A percentile compares a stretch with the other conserved stretches of the same genome.
Evolutionary conservation across 1,140 invertebrate species (phyloP).

Genomic region (Yoshiicerus persimilis): DNA sequence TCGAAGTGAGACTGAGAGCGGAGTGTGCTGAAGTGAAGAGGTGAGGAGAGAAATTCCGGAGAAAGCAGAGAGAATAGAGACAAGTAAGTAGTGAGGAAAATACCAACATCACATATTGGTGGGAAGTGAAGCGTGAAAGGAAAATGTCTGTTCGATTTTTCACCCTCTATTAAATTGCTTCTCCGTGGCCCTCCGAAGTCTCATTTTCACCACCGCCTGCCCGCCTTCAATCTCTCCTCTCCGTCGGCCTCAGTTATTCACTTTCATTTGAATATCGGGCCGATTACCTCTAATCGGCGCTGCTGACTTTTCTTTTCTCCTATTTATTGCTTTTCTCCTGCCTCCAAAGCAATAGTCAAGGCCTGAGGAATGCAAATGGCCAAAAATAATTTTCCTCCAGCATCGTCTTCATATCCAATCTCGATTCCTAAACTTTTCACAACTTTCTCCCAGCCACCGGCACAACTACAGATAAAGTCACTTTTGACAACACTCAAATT

Average conservation of each 20-base stretch:
- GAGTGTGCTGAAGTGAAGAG: not conserved
- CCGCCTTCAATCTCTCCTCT: not conserved
- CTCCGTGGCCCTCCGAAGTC: not conserved
- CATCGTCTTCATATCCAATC: not conserved
- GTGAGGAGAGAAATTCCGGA: not conserved
- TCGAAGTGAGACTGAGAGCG: not conserved
- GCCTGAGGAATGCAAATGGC: not conserved
- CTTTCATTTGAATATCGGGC: constrained; percentile 24
- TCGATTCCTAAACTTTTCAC: not conserved
- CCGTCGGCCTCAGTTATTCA: not conserved
- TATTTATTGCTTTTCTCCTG: constrained; percentile 3
- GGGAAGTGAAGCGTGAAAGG: constrained; percentile 22
- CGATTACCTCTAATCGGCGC: constrained; percentile 29
- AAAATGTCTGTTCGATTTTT: constrained; percentile 38
- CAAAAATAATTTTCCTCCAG: not conserved
- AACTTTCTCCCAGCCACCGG: not conserved
- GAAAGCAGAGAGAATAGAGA: not conserved
- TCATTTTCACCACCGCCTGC: not conserved
- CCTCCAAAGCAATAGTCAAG: not conserved
- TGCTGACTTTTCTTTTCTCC: not conserved
- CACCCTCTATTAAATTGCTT: constrained; percentile 28
- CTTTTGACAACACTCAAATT: not conserved
- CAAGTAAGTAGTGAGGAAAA: not conserved
- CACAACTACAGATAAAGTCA: not conserved
- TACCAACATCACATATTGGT: not conserved